Evolutionary conservation across 37 sponge, comb jelly and placozoan genomes (phyloP).

Genomic region (Axinella damicornis): DNA sequence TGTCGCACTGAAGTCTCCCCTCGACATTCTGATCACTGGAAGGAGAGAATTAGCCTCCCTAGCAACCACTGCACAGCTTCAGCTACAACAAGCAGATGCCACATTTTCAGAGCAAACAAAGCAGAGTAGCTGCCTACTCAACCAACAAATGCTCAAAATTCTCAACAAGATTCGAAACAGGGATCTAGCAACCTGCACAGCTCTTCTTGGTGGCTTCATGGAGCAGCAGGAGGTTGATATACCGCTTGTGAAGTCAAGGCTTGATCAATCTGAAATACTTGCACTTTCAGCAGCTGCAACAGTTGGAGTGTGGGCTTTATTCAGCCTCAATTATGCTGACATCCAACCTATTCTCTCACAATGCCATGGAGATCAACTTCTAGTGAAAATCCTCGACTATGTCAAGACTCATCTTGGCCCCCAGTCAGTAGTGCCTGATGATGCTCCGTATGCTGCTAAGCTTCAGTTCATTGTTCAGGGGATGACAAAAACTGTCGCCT

Average conservation of each 20-base stretch:
- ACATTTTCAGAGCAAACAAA: no score
- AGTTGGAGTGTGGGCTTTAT: conserved; percentile 51
- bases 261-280: conserved; percentile 32
- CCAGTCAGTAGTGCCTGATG: background rate
- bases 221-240: conserved; percentile 32
- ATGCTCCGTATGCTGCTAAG: conserved; percentile 45
- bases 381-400: conserved; percentile 33
- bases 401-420: conserved; percentile 11
- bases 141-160: conserved; percentile 28
- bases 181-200: conserved; percentile 19
- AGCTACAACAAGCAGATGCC: background rate
- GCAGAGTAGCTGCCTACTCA: background rate
- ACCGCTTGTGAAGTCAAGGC: conserved; percentile 25
- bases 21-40: conserved; percentile 12
- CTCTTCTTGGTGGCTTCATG: conserved; percentile 69
- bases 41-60: background rate
- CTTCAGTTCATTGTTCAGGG: conserved; percentile 51
- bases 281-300: conserved; percentile 11
- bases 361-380: conserved; percentile 6
- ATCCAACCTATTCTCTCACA: conserved; percentile 15
- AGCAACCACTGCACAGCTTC: background rate
- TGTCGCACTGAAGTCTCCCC: conserved; percentile 9
- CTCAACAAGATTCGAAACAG: conserved; percentile 10
- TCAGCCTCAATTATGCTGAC: conserved; percentile 43
- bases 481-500: conserved; percentile 46